Evolutionary conservation across 2,888 invertebrate genomes (phyloP).

Genomic region (Tiliacea aurago): DNA sequence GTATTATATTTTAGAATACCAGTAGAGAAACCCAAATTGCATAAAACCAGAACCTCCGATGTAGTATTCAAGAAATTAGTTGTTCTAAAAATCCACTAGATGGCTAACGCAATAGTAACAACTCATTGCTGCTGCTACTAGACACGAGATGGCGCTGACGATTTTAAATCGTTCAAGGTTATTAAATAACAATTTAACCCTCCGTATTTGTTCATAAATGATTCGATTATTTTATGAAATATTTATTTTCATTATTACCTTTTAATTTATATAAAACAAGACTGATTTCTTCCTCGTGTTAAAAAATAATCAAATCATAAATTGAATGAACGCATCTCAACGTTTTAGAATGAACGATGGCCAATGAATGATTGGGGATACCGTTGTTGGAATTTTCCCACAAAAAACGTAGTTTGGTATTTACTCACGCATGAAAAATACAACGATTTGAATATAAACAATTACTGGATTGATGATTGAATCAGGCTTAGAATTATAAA

Average conservation of each 20-base stretch:
- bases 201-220: neutral
- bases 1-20: too few species aligned
- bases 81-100: neutral
- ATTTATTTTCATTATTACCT: neutral
- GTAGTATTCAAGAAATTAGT: neutral
- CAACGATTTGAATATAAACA: neutral
- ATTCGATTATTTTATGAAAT: neutral
- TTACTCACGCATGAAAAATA: neutral
- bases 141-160: constrained; percentile 45
- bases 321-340: constrained; percentile 67
- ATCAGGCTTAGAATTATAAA: neutral
- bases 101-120: neutral
- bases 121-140: constrained; percentile 35
- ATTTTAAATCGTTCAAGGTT: neutral
- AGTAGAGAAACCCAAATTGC: neutral
- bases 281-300: neutral
- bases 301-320: constrained; percentile 32
- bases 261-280: neutral
- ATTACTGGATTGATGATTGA: neutral
- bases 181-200: neutral
- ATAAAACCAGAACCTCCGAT: neutral
- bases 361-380: constrained; percentile 66
- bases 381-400: constrained; percentile 46
- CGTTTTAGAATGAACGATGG: constrained; percentile 60
- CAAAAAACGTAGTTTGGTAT: constrained; percentile 12